Base-by-base conservation (phyloP, 2,888 invertebrate genomes). In the Dromius quadrimaculatus region DNA sequence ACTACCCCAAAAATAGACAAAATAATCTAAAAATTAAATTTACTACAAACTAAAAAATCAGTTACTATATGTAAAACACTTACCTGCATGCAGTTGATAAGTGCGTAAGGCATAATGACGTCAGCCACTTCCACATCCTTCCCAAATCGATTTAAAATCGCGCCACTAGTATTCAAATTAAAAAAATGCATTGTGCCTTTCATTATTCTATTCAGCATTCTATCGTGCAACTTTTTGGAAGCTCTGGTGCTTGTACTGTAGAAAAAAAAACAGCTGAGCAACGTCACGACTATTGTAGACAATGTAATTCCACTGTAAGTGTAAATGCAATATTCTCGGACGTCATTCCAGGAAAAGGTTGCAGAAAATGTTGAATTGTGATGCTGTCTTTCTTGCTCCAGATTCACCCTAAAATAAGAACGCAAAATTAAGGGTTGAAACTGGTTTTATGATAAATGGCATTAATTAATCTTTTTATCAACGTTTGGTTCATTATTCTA, bases 71-170 rank as follows among this genome's bases (percentile, higher is more conserved):
- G 15, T 5, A 45, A 45, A 15, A 15, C 19, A 38, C n/a, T 38
- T 71, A 77, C 76, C 74, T 87, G 87, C 54, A 87, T 75, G 0
- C 87, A 87, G 80, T 90, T 90, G 47, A 90, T 86, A 66, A 89
- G 76, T 0, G 88, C 88, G 1, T 84, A 82, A 0, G 89, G 89
- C 71, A 90, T 75, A 6, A 89, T 81, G 76, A 90, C 89, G 75
- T 90, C 90, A 0, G 89, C 87, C 0, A 89, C 86, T 0, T 89
- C 94, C 86, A 94, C 91, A 77, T 96, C 96, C 81, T 95, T 95
- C 0, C 95, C 92, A 82, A 96, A 95, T 19, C 96, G 85, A 83
- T 95, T 96, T 54, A 96, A 84, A 76, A 96, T 91, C 43, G 92
- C 84, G 0, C 92, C 92, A 0, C 91, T 90, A 0, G 94, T 92